Evolutionary conservation across 2,113 vertebrate genomes (phyloP), one percentile per base, ranked within the genome.

Genomic region (Oceanites oceanicus): DNA sequence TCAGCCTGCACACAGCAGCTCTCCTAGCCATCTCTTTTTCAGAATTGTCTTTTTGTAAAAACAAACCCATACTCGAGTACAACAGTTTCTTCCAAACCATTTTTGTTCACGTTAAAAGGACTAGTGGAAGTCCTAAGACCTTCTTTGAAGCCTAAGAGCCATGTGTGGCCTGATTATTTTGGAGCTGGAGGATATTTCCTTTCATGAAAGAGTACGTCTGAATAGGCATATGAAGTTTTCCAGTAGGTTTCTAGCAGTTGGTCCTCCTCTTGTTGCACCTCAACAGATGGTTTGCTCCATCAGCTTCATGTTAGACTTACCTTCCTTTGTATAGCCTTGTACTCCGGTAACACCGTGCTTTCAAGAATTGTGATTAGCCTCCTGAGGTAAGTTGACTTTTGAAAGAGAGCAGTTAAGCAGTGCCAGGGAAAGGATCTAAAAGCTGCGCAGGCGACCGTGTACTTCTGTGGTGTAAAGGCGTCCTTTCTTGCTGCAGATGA

Each of bases 401-500:
- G 34, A 17, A 63, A 66, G 38, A 79, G 62, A 73, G 27, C 34
- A 14, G 49, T 16, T 45, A 16, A 19, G 7, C 10, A 25, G 23
- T 8, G 6, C 45, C 8, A 5, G 53, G 47, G 20, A 45, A 47
- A 27, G 52, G 32, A 22, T 9, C 47, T 22, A 26, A 74, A 38
- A 38, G 7, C 38, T 36, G 18, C 3, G 4, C 25, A 25, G 36
- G 47, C 2, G 3, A 15, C 25, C 32, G 20, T 29, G 26, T 40
- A 6, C 11, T 76, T 61, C 18, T 4, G 10, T 16, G 32, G 6
- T 47, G 23, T 77, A 17, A 96, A 67, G 16, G 12, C 67, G 9
- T 86, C n/a, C 27, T 40, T 67, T 66, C 62, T 77, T 74, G 29
- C 72, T 23, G 61, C 97, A 99, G 99, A 99, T 65, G 99, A 99